Conservation (phyloP, 2,888 invertebrate species). For the Endomychus coccineus region DNA sequence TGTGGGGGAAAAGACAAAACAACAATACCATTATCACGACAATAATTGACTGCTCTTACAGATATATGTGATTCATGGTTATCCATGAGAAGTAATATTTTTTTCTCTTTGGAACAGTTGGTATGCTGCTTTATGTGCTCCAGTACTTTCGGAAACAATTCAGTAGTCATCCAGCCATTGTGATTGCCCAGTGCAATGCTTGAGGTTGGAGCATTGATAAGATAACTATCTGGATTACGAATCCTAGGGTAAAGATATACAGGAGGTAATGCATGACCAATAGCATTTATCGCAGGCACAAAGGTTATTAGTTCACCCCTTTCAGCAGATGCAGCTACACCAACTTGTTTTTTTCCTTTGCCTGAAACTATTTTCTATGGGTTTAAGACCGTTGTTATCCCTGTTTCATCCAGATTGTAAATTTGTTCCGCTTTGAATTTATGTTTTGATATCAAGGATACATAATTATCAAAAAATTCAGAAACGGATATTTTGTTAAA, state of each 20-base stretch:
- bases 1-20: slow-evolving; percentile 17
- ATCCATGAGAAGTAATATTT: slow-evolving; percentile 25
- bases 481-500: slow-evolving; percentile 14
- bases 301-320: slow-evolving; percentile 10
- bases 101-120: slow-evolving; percentile 21
- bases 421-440: slow-evolving; percentile 12
- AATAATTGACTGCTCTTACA: slow-evolving; percentile 29
- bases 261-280: slow-evolving; percentile 11
- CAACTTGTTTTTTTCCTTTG: slow-evolving; percentile 14
- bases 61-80: slow-evolving; percentile 34
- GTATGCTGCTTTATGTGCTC: slow-evolving; percentile 25
- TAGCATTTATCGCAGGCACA: slow-evolving; percentile 13
- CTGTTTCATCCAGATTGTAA: slow-evolving; percentile 12
- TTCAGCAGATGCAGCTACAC: slow-evolving; percentile 15
- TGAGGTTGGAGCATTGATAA: slow-evolving; percentile 15
- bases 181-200: slow-evolving; percentile 15
- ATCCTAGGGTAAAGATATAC: slow-evolving; percentile 15
- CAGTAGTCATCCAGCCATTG: slow-evolving; percentile 18
- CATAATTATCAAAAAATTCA: slow-evolving; percentile 16
- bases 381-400: slow-evolving; percentile 10
- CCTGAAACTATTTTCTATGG: slow-evolving; percentile 10
- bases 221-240: slow-evolving; percentile 14
- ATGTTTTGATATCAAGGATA: background rate
- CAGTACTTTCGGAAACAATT: too few species aligned
- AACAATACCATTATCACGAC: slow-evolving; percentile 33